Conservation (phyloP, 2,797 vertebrate genomes). For the Sebastes minor region DNA sequence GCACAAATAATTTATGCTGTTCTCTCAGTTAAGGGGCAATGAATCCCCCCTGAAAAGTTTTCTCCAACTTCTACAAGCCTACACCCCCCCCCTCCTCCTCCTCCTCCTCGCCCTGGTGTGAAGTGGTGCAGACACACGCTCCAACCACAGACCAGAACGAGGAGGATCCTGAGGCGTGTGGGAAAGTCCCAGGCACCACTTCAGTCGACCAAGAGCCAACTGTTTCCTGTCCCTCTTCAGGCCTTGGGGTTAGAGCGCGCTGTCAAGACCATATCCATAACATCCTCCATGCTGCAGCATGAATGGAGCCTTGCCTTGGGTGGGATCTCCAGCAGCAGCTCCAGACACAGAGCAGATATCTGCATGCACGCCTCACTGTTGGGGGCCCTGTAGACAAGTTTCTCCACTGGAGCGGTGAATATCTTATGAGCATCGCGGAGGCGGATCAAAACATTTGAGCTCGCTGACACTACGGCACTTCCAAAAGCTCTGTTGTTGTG, state of each 20-base stretch:
- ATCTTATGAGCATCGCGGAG: constrained; percentile 63
- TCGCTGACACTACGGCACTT: constrained; percentile 56
- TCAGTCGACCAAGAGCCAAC: constrained; percentile 68
- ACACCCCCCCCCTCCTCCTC: not conserved
- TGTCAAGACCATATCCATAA: constrained; percentile 65
- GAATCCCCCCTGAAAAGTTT: constrained; percentile 81
- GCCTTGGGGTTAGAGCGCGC: constrained; percentile 57
- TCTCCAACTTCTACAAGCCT: constrained; percentile 73
- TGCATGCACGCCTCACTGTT: constrained; percentile 33
- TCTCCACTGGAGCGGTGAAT: constrained; percentile 63
- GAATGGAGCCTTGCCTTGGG: constrained; percentile 60
- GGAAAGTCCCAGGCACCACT: constrained; percentile 75
- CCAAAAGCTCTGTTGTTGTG: constrained; percentile 69
- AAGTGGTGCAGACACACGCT: constrained; percentile 78
- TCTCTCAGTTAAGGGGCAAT: constrained; percentile 80
- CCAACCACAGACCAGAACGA: constrained; percentile 66
- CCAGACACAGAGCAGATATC: constrained; percentile 53
- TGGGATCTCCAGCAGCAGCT: constrained; percentile 52
- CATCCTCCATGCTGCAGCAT: constrained; percentile 52
- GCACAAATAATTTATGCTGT: constrained; percentile 86
- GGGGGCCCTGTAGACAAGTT: constrained; percentile 48
- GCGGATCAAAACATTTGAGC: constrained; percentile 79
- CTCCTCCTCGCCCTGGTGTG: constrained; percentile 53
- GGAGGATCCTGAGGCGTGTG: constrained; percentile 68
- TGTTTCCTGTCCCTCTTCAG: constrained; percentile 74